Percentiles rank a stretch among this genome's conserved stretches.
Evolutionary conservation across 2,888 invertebrate genomes (phyloP).

Genomic region (Diarsia brunnea): DNA sequence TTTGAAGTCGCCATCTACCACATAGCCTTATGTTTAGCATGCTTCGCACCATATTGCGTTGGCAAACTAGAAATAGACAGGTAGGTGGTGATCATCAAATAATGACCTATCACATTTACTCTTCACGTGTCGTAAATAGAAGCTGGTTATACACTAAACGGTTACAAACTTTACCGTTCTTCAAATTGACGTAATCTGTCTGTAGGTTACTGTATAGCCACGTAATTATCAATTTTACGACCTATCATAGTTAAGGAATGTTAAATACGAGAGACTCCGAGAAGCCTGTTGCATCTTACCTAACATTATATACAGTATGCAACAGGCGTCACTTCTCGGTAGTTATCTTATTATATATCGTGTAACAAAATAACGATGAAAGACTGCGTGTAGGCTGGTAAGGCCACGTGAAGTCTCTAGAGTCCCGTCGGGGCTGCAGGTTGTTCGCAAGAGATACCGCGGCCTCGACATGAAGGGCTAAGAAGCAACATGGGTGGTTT

Average conservation of each 20-base stretch:
- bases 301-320: slow-evolving; percentile 36
- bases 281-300: slow-evolving; percentile 14
- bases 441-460: too few relatives aligned
- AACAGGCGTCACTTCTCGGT: not conserved
- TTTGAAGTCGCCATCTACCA: too few relatives aligned
- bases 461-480: too few relatives aligned
- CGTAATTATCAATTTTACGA: slow-evolving; percentile 52
- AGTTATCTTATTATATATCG: not conserved
- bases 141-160: slow-evolving; percentile 7
- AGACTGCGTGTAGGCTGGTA: too few relatives aligned
- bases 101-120: not conserved
- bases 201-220: slow-evolving; percentile 5
- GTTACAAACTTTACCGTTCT: slow-evolving; percentile 22
- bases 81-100: not conserved
- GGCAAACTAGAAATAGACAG: too few relatives aligned
- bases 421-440: too few relatives aligned
- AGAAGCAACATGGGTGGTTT: too few relatives aligned
- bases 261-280: slow-evolving; percentile 7
- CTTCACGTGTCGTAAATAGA: not conserved
- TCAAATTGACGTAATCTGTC: slow-evolving; percentile 17
- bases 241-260: slow-evolving; percentile 7
- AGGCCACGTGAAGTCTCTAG: too few relatives aligned
- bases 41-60: too few relatives aligned
- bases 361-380: too few relatives aligned
- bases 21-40: too few relatives aligned